Conservation (phyloP, 1,140 invertebrate species). For the Heliconius hewitsoni region DNA sequence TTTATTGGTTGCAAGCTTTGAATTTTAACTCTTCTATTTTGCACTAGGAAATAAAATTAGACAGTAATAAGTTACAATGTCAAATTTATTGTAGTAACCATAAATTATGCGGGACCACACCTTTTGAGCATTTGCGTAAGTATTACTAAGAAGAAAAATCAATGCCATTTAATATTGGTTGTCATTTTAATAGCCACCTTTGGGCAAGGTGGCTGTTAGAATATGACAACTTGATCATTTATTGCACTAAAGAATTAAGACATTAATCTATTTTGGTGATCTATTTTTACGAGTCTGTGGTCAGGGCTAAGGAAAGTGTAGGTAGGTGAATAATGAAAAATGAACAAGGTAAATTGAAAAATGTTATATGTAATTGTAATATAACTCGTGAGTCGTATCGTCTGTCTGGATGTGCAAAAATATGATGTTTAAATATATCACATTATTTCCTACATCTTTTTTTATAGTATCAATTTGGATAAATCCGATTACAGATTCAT, state of each 20-base stretch:
- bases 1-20: background rate
- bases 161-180: constrained; percentile 6
- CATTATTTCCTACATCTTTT: too few species aligned
- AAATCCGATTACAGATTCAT: too few species aligned
- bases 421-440: too few species aligned
- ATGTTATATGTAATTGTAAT: background rate
- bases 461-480: too few species aligned
- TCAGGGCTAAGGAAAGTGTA: constrained; percentile 6
- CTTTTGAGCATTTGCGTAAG: constrained; percentile 1
- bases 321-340: background rate
- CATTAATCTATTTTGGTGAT: constrained; percentile 7
- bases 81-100: background rate
- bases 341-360: background rate
- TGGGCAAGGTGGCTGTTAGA: background rate
- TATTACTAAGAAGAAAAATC: constrained; percentile 5
- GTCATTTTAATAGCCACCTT: constrained; percentile 11
- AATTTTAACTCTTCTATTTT: background rate
- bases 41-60: background rate
- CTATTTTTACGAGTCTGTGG: background rate
- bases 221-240: constrained; percentile 8
- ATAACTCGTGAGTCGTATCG: too few species aligned
- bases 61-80: constrained; percentile 7
- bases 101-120: background rate
- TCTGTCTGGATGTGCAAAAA: too few species aligned
- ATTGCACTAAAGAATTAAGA: constrained; percentile 11